A percentile compares a stretch with the other conserved stretches of the same genome.
Conservation (phyloP, 2,888 invertebrate species). For the Phlogophora meticulosa region DNA sequence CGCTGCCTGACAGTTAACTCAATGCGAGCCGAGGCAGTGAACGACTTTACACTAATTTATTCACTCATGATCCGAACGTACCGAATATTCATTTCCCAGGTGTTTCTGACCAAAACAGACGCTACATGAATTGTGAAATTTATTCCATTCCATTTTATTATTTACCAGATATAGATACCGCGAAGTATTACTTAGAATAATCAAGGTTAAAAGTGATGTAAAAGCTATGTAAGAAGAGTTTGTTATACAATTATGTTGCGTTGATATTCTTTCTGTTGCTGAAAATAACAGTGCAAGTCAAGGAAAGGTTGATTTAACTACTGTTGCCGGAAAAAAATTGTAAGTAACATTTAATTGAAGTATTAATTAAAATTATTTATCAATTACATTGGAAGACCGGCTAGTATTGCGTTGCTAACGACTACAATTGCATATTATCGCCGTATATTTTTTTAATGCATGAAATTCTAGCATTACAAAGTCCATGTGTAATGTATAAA, state of each 20-base stretch:
- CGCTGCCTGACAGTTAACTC: conserved; percentile 48
- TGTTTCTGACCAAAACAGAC: conserved; percentile 36
- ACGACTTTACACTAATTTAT: conserved; percentile 51
- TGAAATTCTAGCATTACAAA: conserved; percentile 33
- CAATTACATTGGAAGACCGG: background rate
- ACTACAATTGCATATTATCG: conserved; percentile 3
- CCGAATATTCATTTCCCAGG: conserved; percentile 48
- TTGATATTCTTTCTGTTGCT: conserved; percentile 24
- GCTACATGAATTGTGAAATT: conserved; percentile 40
- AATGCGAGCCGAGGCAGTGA: conserved; percentile 50
- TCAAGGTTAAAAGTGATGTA: conserved; percentile 67
- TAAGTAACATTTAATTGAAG: conserved; percentile 35
- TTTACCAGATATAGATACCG: conserved; percentile 17
- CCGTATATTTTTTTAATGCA: background rate
- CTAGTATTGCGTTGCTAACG: background rate
- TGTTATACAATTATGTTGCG: conserved; percentile 46
- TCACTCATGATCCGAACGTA: conserved; percentile 40
- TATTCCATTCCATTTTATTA: conserved; percentile 2
- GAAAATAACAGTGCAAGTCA: conserved; percentile 30
- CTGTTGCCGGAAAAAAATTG: conserved; percentile 20
- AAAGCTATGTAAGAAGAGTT: conserved; percentile 35
- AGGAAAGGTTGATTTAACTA: conserved; percentile 21
- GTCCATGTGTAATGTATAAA: conserved; percentile 37
- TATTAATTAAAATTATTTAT: background rate
- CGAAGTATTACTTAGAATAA: conserved; percentile 59